Conservation (phyloP, 2,888 invertebrate species). For the Lithodes maja region DNA sequence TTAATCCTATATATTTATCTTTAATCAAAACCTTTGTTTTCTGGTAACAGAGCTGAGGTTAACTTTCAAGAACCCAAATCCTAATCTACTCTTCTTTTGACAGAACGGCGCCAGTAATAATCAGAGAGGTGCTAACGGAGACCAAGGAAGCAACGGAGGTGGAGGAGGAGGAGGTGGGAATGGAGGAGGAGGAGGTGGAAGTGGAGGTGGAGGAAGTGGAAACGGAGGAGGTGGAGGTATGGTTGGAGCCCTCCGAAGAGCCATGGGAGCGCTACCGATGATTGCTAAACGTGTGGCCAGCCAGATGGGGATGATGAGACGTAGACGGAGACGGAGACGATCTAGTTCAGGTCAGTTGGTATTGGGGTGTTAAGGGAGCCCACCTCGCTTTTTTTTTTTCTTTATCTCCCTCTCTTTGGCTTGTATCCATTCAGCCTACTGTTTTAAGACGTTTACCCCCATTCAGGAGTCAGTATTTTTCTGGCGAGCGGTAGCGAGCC, state of each 20-base stretch:
- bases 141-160: not conserved
- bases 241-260: slow-evolving; percentile 4
- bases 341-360: not conserved
- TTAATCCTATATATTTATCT: no score
- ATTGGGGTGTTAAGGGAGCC: not conserved
- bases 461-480: no score
- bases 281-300: not conserved
- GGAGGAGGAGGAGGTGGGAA: slow-evolving; percentile 1
- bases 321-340: not conserved
- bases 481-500: no score
- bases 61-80: no score
- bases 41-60: no score
- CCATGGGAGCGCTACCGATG: slow-evolving; percentile 17
- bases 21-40: no score
- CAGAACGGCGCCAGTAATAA: not conserved
- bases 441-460: not conserved
- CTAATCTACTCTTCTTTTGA: no score
- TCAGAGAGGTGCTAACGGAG: not conserved
- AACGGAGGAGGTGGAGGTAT: not conserved
- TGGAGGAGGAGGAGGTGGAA: not conserved
- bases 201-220: not conserved
- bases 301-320: not conserved
- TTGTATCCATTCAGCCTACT: not conserved
- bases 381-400: not conserved
- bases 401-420: not conserved